A percentile compares a stretch with the other conserved stretches of the same genome.
These are phyloP conservation scores for Cephalopterus ornatus DNA, from an alignment of 2,113 vertebrate species.

Conservation along the genomic window DNA sequence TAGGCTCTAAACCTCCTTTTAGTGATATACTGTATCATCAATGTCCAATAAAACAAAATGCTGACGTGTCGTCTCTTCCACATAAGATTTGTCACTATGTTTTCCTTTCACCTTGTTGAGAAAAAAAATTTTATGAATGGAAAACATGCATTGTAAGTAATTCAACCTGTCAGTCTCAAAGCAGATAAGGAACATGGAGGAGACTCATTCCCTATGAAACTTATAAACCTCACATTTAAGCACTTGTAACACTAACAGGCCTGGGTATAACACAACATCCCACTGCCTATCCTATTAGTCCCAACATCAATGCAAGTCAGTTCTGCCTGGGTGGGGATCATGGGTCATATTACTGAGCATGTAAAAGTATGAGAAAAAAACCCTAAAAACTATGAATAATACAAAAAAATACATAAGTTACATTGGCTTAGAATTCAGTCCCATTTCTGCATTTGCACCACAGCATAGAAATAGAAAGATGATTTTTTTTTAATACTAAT, in stretches of 20 bases:
- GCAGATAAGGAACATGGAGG: background rate
- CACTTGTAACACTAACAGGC: background rate
- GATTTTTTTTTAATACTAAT: background rate
- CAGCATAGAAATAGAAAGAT: background rate
- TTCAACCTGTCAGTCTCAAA: background rate
- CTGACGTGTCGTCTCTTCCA: background rate
- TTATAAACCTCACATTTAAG: background rate
- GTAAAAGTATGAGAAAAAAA: background rate
- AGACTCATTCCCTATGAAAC: background rate
- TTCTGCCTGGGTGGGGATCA: background rate
- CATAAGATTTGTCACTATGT: background rate
- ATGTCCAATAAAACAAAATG: constrained; percentile 49
- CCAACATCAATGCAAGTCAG: background rate
- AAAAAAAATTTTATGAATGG: background rate
- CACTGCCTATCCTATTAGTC: background rate
- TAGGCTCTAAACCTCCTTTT: constrained; percentile 49
- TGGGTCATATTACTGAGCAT: background rate
- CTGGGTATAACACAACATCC: background rate
- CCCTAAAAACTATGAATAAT: background rate
- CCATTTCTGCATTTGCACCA: background rate
- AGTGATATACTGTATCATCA: constrained; percentile 46
- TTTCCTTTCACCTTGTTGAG: background rate
- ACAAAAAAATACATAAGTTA: background rate
- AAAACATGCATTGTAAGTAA: background rate
- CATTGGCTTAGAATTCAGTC: background rate